A percentile compares a stretch with the other conserved stretches of the same genome.
Evolutionary conservation across 2,888 invertebrate species (phyloP).

Genomic region (Yponomeuta evonymella): DNA sequence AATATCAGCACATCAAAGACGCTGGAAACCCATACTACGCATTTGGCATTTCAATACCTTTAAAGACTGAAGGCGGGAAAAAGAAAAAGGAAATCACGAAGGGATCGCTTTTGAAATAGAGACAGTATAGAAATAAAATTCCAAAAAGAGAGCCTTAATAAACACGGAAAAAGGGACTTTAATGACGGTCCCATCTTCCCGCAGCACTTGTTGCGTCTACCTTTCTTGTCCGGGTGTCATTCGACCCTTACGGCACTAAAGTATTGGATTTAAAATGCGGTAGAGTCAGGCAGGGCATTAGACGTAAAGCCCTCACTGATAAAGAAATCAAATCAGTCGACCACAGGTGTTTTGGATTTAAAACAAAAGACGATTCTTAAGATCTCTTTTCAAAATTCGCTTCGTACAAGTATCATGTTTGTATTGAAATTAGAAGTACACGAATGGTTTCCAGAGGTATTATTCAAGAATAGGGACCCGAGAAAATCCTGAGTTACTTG

Average conservation of each 20-base stretch:
- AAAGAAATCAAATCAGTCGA: too few relatives aligned
- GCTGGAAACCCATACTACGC: background rate
- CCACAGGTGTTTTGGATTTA: background rate
- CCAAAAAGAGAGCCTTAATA: slow-evolving; percentile 33
- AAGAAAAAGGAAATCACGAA: background rate
- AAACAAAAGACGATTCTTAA: too few relatives aligned
- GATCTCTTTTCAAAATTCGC: background rate
- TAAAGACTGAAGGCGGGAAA: background rate
- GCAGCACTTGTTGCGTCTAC: slow-evolving; percentile 53
- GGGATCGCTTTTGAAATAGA: background rate
- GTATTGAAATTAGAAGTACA: background rate
- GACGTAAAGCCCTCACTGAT: too few relatives aligned
- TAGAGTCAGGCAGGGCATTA: too few relatives aligned
- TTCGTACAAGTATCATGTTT: background rate
- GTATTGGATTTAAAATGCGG: too few relatives aligned
- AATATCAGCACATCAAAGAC: background rate
- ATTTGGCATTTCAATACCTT: background rate
- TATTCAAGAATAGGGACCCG: background rate
- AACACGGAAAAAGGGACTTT: slow-evolving; percentile 35
- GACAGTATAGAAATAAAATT: slow-evolving; percentile 2
- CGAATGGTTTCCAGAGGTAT: background rate
- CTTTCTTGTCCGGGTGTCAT: slow-evolving; percentile 33
- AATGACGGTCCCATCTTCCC: slow-evolving; percentile 32
- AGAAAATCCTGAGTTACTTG: background rate
- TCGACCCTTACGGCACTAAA: slow-evolving; percentile 10